Evolutionary conservation across 2,888 invertebrate species (phyloP).

Genomic region (Conomelus anceps): DNA sequence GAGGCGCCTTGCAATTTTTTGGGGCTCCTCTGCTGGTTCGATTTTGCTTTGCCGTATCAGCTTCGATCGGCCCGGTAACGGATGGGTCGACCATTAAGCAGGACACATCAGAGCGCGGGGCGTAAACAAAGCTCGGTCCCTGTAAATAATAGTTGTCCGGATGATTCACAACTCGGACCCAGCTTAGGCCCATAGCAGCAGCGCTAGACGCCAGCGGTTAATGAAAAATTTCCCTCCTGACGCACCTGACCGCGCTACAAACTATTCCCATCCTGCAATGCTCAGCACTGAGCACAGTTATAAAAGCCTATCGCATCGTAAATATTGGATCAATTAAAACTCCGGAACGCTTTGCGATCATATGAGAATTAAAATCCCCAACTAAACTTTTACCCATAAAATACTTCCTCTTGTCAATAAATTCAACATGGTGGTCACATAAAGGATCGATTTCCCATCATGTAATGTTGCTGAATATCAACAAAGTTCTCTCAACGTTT

Average conservation of each 20-base stretch:
- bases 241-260: neutral
- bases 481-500: no score
- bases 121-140: constrained; percentile 1
- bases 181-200: neutral
- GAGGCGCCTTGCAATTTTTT: neutral
- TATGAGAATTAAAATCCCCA: neutral
- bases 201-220: neutral
- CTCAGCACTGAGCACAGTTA: no score
- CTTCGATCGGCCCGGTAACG: neutral
- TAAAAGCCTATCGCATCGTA: neutral
- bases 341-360: no score
- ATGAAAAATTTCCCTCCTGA: neutral
- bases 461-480: neutral
- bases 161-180: neutral
- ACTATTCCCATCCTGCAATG: neutral
- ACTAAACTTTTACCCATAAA: neutral
- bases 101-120: neutral
- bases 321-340: neutral
- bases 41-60: neutral
- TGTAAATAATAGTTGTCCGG: constrained; percentile 3
- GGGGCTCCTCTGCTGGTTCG: no score
- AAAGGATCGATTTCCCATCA: neutral
- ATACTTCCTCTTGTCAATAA: neutral
- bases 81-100: neutral
- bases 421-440: neutral